Evolutionary conservation across 2,888 invertebrate species (phyloP).

Genomic region (Xanthia icteritia): DNA sequence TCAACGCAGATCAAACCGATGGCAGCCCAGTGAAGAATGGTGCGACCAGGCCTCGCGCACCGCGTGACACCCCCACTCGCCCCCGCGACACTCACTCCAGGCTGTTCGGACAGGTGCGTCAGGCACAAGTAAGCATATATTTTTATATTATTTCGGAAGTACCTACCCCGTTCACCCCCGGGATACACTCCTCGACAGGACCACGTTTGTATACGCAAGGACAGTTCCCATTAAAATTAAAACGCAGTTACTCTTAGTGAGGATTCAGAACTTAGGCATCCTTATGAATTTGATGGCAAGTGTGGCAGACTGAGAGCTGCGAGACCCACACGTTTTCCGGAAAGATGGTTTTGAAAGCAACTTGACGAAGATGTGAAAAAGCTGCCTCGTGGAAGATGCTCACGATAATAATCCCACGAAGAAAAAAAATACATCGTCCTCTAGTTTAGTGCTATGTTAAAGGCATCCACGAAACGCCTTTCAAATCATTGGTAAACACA

Average conservation of each 20-base stretch:
- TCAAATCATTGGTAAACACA: slow-evolving; percentile 8
- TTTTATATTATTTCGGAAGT: neutral
- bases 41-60: slow-evolving; percentile 81
- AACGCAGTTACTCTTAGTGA: neutral
- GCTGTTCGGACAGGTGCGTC: slow-evolving; percentile 89
- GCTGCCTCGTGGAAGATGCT: neutral
- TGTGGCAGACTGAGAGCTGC: neutral
- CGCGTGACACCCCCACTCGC: slow-evolving; percentile 90
- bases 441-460: neutral
- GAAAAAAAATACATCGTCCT: neutral
- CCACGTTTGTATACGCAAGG: neutral
- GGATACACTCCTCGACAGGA: neutral
- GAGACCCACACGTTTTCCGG: neutral
- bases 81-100: slow-evolving; percentile 91
- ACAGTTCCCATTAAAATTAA: neutral
- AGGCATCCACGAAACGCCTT: neutral
- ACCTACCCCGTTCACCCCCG: neutral
- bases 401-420: neutral
- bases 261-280: neutral
- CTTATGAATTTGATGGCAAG: neutral
- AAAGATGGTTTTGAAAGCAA: neutral
- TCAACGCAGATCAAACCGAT: slow-evolving; percentile 83
- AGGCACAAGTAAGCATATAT: slow-evolving; percentile 49
- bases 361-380: neutral
- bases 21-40: slow-evolving; percentile 85